Conservation (phyloP, 2,888 invertebrate genomes). For the Acronicta aceris region DNA sequence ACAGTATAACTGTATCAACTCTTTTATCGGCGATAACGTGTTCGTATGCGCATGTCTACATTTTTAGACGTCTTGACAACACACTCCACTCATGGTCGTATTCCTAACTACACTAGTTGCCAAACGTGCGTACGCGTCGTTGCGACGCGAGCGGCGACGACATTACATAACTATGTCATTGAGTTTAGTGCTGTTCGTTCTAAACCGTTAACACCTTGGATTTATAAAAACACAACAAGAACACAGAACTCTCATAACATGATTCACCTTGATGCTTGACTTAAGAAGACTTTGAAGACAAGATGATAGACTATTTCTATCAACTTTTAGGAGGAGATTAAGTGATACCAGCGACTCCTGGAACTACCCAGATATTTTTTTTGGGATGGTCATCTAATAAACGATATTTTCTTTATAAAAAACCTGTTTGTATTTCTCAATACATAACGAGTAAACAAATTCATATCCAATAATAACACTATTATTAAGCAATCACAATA, state of each 20-base stretch:
- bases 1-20: constrained; percentile 59
- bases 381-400: not conserved
- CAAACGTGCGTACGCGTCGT: constrained; percentile 72
- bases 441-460: no score
- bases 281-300: no score
- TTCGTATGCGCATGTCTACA: constrained; percentile 38
- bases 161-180: constrained; percentile 73
- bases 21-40: constrained; percentile 62
- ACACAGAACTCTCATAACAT: not conserved
- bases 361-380: no score
- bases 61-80: constrained; percentile 43
- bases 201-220: constrained; percentile 63
- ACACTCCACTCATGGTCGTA: constrained; percentile 57
- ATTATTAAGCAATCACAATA: not conserved
- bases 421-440: not conserved
- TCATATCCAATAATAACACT: not conserved
- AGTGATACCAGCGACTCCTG: no score
- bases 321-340: no score
- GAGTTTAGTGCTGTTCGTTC: constrained; percentile 60
- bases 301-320: no score
- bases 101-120: constrained; percentile 61
- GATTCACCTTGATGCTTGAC: no score
- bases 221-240: constrained; percentile 39
- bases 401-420: not conserved
- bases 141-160: constrained; percentile 52